phyloP scores from a whole-genome alignment of 2,888 invertebrate genomes.

The Drosophila paranaensis region DNA sequence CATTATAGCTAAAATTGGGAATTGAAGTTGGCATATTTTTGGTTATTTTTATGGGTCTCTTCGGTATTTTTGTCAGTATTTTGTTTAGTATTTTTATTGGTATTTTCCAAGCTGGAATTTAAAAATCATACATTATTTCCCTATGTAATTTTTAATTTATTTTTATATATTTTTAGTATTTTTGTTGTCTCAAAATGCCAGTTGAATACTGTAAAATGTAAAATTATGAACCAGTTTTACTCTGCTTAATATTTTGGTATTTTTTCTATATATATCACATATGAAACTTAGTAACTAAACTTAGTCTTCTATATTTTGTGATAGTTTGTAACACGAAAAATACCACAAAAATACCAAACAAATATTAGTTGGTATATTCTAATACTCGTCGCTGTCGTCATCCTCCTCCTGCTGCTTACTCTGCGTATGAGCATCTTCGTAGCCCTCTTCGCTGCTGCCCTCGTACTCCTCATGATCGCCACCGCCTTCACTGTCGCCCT shows the following conservation, averaged over 20 bases:
- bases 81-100: too few species aligned
- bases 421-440: slow-evolving; percentile 66
- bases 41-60: neutral
- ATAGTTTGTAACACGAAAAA: neutral
- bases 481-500: slow-evolving; percentile 41
- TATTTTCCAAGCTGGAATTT: too few species aligned
- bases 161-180: neutral
- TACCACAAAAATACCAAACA: slow-evolving; percentile 4
- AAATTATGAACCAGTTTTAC: too few species aligned
- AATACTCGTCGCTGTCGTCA: slow-evolving; percentile 59
- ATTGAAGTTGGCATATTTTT: neutral
- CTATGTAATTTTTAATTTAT: too few species aligned
- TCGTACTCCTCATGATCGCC: slow-evolving; percentile 66
- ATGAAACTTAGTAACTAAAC: neutral
- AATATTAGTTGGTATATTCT: neutral
- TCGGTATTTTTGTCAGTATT: neutral
- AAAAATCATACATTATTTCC: too few species aligned
- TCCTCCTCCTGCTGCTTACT: slow-evolving; percentile 50
- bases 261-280: slow-evolving; percentile 4
- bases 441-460: slow-evolving; percentile 72
- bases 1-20: neutral
- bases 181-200: too few species aligned
- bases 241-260: too few species aligned
- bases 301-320: neutral
- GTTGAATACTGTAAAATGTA: too few species aligned